A percentile compares a stretch with the other conserved stretches of the same genome.
Evolutionary conservation across 2,113 vertebrate species (phyloP).

Genomic region (Pagrus major): DNA sequence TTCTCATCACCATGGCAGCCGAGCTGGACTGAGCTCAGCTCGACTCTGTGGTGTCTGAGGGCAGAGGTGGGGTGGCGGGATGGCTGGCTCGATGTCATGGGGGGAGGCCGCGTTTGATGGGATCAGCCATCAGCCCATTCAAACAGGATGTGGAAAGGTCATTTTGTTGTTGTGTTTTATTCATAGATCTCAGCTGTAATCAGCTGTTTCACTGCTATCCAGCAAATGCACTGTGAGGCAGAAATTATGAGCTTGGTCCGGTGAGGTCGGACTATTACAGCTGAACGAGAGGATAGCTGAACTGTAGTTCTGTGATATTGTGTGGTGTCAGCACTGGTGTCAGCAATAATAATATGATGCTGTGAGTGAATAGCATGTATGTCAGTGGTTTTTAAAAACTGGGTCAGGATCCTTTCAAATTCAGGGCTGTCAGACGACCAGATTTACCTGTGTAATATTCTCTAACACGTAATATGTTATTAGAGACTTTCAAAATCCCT

Average conservation of each 20-base stretch:
- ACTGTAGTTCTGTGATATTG: background rate
- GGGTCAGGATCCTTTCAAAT: constrained; percentile 48
- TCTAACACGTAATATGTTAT: constrained; percentile 14
- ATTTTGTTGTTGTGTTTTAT: constrained; percentile 59
- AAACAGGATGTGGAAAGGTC: constrained; percentile 74
- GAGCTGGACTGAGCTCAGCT: constrained; percentile 43
- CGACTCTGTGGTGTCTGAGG: constrained; percentile 41
- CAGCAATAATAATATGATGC: constrained; percentile 27
- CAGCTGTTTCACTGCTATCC: constrained; percentile 19
- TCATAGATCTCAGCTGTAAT: constrained; percentile 38
- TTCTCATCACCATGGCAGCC: constrained; percentile 73
- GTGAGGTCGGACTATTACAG: background rate
- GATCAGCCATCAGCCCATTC: constrained; percentile 61
- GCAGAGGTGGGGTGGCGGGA: constrained; percentile 49
- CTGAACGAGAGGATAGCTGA: constrained; percentile 5
- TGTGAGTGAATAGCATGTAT: constrained; percentile 18
- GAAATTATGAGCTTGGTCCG: background rate
- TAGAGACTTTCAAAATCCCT: background rate
- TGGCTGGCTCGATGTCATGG: constrained; percentile 52
- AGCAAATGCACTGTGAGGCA: constrained; percentile 1
- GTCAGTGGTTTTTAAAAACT: constrained; percentile 40
- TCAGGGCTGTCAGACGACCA: constrained; percentile 15
- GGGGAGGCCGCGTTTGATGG: constrained; percentile 71
- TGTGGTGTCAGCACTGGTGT: constrained; percentile 39
- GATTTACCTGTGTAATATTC: constrained; percentile 37